Conservation (phyloP, 2,797 vertebrate species). For the Oreortyx pictus region DNA sequence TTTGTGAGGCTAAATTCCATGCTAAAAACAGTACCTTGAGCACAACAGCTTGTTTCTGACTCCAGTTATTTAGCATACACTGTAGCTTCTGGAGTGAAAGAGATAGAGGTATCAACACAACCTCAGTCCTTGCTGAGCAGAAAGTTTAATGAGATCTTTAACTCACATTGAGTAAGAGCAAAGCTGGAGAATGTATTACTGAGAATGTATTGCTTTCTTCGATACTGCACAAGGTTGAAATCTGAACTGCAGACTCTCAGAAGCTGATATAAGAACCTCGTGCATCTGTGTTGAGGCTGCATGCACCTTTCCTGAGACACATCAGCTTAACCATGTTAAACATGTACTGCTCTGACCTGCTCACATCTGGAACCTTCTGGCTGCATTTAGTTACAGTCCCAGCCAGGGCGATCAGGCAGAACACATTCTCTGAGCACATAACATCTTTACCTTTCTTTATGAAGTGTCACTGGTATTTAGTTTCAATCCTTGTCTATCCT, state of each 20-base stretch:
- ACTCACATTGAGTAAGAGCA: not conserved
- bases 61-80: not conserved
- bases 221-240: not conserved
- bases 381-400: not conserved
- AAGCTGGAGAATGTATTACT: not conserved
- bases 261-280: not conserved
- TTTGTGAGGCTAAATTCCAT: not conserved
- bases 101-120: fast-evolving
- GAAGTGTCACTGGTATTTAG: not conserved
- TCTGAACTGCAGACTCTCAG: not conserved
- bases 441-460: not conserved
- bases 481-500: not conserved
- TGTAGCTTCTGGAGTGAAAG: not conserved
- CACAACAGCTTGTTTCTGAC: not conserved
- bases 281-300: not conserved
- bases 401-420: not conserved
- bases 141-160: constrained; percentile 1
- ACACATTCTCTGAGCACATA: not conserved
- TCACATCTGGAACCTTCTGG: not conserved
- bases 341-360: fast-evolving
- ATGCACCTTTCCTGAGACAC: not conserved
- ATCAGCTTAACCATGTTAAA: not conserved
- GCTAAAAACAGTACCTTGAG: not conserved
- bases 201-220: not conserved
- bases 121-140: not conserved